Evolutionary conservation across 2,797 vertebrate species (phyloP).

Genomic region (Hydrocynus forskahlii): DNA sequence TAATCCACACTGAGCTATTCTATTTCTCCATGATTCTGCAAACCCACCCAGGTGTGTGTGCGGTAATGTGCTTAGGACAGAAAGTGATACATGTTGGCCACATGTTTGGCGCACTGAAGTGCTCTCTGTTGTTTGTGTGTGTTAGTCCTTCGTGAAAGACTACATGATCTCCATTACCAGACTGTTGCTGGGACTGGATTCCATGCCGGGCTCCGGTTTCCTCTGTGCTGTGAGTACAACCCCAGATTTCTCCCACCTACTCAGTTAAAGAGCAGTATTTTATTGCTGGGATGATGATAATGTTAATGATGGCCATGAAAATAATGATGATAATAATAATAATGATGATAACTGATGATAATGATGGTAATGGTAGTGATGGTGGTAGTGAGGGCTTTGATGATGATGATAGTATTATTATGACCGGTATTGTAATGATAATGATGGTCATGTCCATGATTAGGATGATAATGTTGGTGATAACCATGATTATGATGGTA

Average conservation of each 20-base stretch:
- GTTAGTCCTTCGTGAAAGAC: conserved; percentile 87
- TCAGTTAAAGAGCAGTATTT: neutral
- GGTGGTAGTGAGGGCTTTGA: conserved; percentile 1
- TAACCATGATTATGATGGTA: conserved; percentile 34
- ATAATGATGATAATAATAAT: neutral
- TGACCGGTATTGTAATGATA: neutral
- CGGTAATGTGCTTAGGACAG: neutral
- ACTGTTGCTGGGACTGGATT: conserved; percentile 84
- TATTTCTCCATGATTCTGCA: neutral
- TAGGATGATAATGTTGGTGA: too few relatives aligned
- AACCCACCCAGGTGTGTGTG: neutral
- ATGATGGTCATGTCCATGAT: too few relatives aligned
- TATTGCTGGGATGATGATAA: neutral
- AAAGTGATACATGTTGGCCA: conserved; percentile 15
- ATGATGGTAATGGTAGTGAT: neutral
- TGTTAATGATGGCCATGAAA: neutral
- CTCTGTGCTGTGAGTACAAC: conserved; percentile 82
- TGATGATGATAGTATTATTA: conserved; percentile 1
- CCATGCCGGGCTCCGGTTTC: conserved; percentile 86
- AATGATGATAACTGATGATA: neutral
- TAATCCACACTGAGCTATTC: conserved; percentile 7
- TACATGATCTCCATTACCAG: conserved; percentile 89
- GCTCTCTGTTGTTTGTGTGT: conserved; percentile 41
- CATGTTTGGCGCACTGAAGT: conserved; percentile 16
- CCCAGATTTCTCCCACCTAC: neutral